phyloP scores from a whole-genome alignment of 2,113 vertebrate genomes.

The Salvator merianae region DNA sequence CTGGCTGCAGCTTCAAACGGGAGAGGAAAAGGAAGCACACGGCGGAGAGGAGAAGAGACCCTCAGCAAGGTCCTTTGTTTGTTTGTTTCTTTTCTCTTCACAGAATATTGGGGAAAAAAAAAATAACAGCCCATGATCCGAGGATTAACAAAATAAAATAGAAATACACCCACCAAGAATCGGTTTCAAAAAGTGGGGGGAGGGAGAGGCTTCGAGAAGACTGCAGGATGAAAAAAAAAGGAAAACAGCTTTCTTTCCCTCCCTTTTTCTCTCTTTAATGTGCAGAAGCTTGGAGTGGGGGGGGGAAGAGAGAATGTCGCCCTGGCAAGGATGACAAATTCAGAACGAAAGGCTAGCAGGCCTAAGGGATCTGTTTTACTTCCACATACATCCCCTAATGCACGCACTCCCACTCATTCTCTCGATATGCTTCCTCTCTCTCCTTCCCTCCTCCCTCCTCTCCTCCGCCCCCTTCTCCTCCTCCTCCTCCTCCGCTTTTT shows the following conservation, averaged over 20 bases:
- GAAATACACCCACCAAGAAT: constrained; percentile 77
- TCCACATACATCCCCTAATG: constrained; percentile 79
- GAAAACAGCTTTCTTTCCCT: constrained; percentile 54
- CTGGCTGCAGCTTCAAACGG: constrained; percentile 68
- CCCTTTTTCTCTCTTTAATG: constrained; percentile 72
- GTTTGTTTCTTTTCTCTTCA: constrained; percentile 70
- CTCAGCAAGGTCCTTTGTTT: constrained; percentile 65
- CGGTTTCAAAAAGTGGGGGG: constrained; percentile 63
- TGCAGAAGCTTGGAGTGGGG: constrained; percentile 74
- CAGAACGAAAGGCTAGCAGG: constrained; percentile 80
- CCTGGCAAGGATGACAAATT: constrained; percentile 86
- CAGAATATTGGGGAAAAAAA: constrained; percentile 58
- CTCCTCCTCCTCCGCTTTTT: constrained; percentile 53
- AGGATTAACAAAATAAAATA: constrained; percentile 57
- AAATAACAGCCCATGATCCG: constrained; percentile 71
- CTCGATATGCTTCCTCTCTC: constrained; percentile 75
- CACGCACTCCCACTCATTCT: constrained; percentile 80
- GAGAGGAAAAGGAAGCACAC: constrained; percentile 65
- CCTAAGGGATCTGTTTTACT: constrained; percentile 81
- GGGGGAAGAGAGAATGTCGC: constrained; percentile 75
- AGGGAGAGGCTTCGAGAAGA: constrained; percentile 58
- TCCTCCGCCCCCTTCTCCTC: constrained; percentile 38
- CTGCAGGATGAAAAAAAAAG: constrained; percentile 66
- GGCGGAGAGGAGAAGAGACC: constrained; percentile 60
- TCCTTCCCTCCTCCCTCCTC: constrained; percentile 45